phyloP scores from a whole-genome alignment of 2,113 vertebrate species.

The Grallaria varia region DNA sequence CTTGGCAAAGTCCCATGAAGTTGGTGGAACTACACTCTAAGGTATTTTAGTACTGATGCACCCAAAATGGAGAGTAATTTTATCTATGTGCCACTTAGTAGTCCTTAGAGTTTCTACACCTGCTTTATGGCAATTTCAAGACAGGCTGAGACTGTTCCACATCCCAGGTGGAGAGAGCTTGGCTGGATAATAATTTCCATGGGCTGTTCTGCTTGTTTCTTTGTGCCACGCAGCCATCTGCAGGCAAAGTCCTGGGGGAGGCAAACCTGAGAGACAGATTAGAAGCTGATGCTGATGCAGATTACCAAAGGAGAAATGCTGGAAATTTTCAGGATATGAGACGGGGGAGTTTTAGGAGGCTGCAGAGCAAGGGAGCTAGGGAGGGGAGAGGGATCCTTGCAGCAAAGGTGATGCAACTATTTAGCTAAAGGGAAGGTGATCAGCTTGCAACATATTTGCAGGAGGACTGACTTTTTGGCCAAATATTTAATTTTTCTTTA shows the following conservation, averaged over 20 bases:
- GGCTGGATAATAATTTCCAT: not conserved
- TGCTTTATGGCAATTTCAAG: not conserved
- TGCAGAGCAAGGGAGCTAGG: not conserved
- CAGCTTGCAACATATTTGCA: not conserved
- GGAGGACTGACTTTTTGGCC: not conserved
- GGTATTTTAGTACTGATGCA: not conserved
- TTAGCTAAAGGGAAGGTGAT: not conserved
- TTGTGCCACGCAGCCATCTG: not conserved
- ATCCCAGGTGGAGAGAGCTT: not conserved
- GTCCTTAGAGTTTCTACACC: not conserved
- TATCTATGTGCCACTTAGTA: not conserved
- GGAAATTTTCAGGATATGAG: not conserved
- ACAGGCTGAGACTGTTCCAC: not conserved
- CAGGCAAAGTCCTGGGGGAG: not conserved
- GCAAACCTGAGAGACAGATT: not conserved
- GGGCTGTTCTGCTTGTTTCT: not conserved
- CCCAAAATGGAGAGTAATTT: not conserved
- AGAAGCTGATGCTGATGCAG: not conserved
- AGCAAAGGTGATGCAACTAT: not conserved
- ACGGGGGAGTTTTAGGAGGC: not conserved
- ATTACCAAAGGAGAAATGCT: not conserved
- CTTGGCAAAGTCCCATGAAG: not conserved
- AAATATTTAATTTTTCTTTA: not conserved
- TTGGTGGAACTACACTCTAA: not conserved
- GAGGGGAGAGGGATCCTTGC: rapidly evolving